These are phyloP conservation scores for Galerucella nymphaeae DNA, from an alignment of 2,888 invertebrate species.

Conservation along the genomic window DNA sequence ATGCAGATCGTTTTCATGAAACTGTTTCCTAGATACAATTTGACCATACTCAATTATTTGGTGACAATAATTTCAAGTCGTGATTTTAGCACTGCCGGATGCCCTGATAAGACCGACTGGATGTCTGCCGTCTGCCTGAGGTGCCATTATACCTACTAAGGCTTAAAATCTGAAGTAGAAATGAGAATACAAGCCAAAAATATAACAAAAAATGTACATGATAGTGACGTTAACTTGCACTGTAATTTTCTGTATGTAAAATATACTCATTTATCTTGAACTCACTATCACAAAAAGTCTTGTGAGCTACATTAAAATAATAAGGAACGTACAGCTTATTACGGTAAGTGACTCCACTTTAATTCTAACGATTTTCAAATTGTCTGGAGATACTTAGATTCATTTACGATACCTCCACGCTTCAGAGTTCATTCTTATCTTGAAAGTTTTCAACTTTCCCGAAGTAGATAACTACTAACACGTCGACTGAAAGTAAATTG, in stretches of 20 bases:
- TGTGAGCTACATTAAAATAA: background rate
- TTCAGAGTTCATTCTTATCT: slow-evolving; percentile 16
- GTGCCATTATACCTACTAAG: too few relatives aligned
- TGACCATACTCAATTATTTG: too few relatives aligned
- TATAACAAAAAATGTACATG: too few relatives aligned
- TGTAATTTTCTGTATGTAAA: background rate
- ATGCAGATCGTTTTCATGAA: too few relatives aligned
- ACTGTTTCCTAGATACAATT: too few relatives aligned
- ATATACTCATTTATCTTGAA: background rate
- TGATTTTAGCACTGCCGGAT: too few relatives aligned
- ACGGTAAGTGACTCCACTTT: slow-evolving; percentile 4
- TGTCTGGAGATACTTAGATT: slow-evolving; percentile 8
- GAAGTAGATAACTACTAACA: slow-evolving; percentile 31
- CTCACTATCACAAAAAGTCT: background rate
- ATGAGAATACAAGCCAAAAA: background rate
- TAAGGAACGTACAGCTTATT: background rate
- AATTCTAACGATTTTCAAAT: slow-evolving; percentile 22
- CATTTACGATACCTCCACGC: slow-evolving; percentile 17
- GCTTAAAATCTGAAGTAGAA: too few relatives aligned
- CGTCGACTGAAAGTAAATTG: slow-evolving; percentile 28
- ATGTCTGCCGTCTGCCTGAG: too few relatives aligned
- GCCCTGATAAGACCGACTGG: too few relatives aligned
- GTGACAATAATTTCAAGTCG: too few relatives aligned
- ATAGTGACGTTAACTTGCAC: background rate
- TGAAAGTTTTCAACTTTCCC: slow-evolving; percentile 22